phyloP scores from a whole-genome alignment of 2,888 invertebrate species.

The Archips crataeganus region DNA sequence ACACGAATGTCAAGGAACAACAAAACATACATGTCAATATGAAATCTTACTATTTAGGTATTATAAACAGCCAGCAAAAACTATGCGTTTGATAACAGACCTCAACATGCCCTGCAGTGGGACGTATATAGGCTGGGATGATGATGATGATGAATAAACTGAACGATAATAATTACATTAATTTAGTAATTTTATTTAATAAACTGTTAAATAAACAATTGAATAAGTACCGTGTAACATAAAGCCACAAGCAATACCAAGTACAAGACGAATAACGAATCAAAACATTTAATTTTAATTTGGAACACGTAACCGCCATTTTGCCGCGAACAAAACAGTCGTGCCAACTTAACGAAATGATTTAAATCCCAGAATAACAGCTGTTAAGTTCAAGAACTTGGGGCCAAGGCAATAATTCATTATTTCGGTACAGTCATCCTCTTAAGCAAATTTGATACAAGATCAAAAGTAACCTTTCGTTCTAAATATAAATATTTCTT shows the following conservation, averaged over 20 bases:
- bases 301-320: conserved; percentile 18
- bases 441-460: not conserved
- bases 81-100: no score
- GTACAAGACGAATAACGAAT: not conserved
- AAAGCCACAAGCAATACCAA: not conserved
- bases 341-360: conserved; percentile 26
- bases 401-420: conserved; percentile 21
- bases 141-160: no score
- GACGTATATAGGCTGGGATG: no score
- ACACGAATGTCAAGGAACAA: no score
- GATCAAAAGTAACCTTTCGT: not conserved
- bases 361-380: conserved; percentile 35
- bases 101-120: no score
- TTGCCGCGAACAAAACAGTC: conserved; percentile 11
- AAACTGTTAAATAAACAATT: not conserved
- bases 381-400: conserved; percentile 31
- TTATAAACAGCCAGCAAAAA: no score
- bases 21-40: no score
- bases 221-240: not conserved
- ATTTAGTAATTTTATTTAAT: no score
- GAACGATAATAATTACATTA: no score
- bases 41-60: no score
- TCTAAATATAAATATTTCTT: no score
- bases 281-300: conserved; percentile 17
- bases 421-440: conserved; percentile 4